A percentile compares a stretch with the other conserved stretches of the same genome.
phyloP scores from a whole-genome alignment of 1,140 invertebrate genomes.

The Steinernema khuongi region DNA sequence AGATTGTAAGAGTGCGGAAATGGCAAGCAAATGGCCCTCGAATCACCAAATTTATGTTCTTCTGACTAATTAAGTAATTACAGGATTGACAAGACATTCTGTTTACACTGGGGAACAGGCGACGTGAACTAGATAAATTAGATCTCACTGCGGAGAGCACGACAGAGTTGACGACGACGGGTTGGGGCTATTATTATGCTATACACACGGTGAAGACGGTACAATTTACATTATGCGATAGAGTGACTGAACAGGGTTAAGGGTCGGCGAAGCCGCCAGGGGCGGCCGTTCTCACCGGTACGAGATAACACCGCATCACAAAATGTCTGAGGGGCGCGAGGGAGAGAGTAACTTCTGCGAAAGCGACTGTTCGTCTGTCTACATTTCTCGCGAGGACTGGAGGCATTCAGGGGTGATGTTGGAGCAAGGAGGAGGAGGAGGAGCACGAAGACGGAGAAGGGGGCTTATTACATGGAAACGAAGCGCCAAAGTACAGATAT shows the following conservation, averaged over 20 bases:
- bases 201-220: not conserved
- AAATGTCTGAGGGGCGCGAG: not conserved
- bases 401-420: not conserved
- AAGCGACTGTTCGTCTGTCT: no score
- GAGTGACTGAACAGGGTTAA: not conserved
- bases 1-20: not conserved
- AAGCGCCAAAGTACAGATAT: not conserved
- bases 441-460: not conserved
- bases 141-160: not conserved
- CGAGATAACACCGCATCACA: not conserved
- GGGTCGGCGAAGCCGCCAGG: not conserved
- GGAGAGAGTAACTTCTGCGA: not conserved
- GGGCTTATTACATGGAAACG: no score
- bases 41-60: conserved; percentile 9
- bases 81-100: not conserved
- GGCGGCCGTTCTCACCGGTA: not conserved
- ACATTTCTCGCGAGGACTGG: no score
- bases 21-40: conserved; percentile 11
- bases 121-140: conserved; percentile 8
- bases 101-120: not conserved
- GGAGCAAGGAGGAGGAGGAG: not conserved
- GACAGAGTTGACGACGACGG: not conserved
- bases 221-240: not conserved
- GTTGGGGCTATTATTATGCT: not conserved
- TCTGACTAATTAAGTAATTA: not conserved